Base-by-base conservation (phyloP, 2,888 invertebrate species). In the Busseola fusca region DNA sequence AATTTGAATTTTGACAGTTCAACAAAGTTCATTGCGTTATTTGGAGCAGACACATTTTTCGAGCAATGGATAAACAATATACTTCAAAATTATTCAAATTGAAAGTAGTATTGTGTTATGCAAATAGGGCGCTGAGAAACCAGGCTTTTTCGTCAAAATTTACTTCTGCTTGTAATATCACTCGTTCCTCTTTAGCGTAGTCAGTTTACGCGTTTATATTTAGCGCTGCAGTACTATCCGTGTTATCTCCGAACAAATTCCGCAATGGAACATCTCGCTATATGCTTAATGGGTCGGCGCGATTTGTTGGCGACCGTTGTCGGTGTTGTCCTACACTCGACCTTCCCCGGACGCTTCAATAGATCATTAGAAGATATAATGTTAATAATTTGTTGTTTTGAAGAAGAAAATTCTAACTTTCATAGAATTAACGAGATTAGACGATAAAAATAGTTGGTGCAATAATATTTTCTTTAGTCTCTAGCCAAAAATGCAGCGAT, bases 251-350 rank as follows among this genome's bases (percentile, higher is more conserved):
- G 63, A 70, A 74, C 70, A 62, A 64, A 70, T 74, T 67, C 65
- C 68, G 59, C 73, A 40, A 58, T 72, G 78, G 68, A 74, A 63
- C 68, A 79, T 71, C 45, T 66, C 50, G 79, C 54, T 73, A 59
- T 82, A 73, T 72, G 69, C 48, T 67, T 74, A 70, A 81, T 74
- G 79, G 76, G 69, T 82, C 62, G 67, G 72, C 65, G 70, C 66
- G 56, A 68, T 82, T 74, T 69, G 66, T 78, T 84, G 83, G 82
- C 84, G 78, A 78, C 68, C 18, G 80, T 65, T 72, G 25, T 25
- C 63, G 52, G 50, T 52, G 34, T 59, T 50, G 84, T 70, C 83
- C 84, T 83, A 84, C 82, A 84, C 59, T 64, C 76, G 84, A 83
- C 83, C 83, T 83, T 82, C 74, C 64, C 42, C 42, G 56, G 58